Percentiles rank a stretch among this genome's conserved stretches.
Conservation (phyloP, 2,888 invertebrate genomes). For the Meandrusa payeni region DNA sequence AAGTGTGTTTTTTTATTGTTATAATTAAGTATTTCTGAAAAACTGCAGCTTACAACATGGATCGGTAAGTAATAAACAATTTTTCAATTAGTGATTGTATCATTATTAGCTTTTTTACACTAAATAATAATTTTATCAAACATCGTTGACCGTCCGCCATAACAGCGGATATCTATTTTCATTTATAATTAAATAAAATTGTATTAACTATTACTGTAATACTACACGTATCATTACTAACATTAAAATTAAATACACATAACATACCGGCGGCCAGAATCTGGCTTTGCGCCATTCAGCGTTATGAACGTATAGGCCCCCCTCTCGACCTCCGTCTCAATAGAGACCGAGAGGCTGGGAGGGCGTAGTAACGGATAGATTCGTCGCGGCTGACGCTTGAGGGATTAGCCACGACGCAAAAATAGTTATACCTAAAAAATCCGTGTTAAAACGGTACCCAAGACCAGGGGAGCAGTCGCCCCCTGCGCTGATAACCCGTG, state of each 20-base stretch:
- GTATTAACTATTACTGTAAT: conserved; percentile 3
- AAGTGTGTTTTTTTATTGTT: conserved; percentile 1
- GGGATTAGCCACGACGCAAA: too few relatives aligned
- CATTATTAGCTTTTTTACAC: not conserved
- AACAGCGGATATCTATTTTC: not conserved
- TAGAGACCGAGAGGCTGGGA: too few relatives aligned
- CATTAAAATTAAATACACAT: not conserved
- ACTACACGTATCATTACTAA: not conserved
- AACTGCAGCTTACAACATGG: not conserved
- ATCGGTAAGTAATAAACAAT: not conserved
- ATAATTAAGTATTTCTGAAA: not conserved
- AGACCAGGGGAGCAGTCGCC: too few relatives aligned
- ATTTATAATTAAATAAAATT: not conserved
- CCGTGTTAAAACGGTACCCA: too few relatives aligned
- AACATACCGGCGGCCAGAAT: not conserved
- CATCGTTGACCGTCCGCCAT: not conserved
- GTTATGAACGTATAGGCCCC: too few relatives aligned
- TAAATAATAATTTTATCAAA: not conserved
- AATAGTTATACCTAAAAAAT: too few relatives aligned
- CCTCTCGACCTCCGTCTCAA: too few relatives aligned
- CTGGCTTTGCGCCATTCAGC: not conserved
- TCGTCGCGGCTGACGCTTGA: too few relatives aligned
- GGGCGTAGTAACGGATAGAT: too few relatives aligned
- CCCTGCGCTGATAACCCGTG: too few relatives aligned
- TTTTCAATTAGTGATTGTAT: not conserved